phyloP scores from a whole-genome alignment of 2,888 invertebrate species.

The Xestoiulus laeticollis region DNA sequence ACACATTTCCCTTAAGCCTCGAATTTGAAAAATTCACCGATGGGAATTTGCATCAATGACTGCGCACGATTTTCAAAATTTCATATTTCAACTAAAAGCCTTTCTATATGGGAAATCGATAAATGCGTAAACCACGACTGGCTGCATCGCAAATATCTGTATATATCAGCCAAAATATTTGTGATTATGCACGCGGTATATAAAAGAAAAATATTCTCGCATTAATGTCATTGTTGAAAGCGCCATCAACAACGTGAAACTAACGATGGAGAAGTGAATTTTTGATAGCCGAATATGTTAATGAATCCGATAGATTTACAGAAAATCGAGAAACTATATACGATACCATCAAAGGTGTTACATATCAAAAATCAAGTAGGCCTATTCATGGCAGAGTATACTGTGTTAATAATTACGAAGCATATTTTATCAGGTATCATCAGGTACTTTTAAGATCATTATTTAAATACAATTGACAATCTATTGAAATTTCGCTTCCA shows the following conservation, averaged over 20 bases:
- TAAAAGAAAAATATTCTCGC: not conserved
- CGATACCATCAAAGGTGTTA: not conserved
- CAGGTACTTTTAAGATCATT: no score
- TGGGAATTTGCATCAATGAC: not conserved
- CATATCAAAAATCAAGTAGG: not conserved
- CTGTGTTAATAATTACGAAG: not conserved
- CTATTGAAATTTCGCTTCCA: no score
- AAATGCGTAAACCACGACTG: not conserved
- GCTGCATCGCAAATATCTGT: not conserved
- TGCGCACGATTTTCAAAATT: not conserved
- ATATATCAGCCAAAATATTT: not conserved
- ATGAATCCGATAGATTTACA: not conserved
- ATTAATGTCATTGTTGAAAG: not conserved
- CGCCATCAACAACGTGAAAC: not conserved
- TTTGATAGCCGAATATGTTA: not conserved
- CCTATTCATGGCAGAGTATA: not conserved
- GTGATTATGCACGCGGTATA: not conserved
- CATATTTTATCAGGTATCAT: no score
- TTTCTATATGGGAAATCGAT: not conserved
- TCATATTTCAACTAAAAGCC: not conserved
- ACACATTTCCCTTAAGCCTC: not conserved
- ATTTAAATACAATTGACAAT: no score
- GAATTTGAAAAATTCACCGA: not conserved
- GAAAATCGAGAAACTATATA: not conserved
- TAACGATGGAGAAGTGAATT: not conserved